These are phyloP conservation scores for Coilia nasus DNA, from an alignment of 2,797 vertebrate species.

Conservation along the genomic window DNA sequence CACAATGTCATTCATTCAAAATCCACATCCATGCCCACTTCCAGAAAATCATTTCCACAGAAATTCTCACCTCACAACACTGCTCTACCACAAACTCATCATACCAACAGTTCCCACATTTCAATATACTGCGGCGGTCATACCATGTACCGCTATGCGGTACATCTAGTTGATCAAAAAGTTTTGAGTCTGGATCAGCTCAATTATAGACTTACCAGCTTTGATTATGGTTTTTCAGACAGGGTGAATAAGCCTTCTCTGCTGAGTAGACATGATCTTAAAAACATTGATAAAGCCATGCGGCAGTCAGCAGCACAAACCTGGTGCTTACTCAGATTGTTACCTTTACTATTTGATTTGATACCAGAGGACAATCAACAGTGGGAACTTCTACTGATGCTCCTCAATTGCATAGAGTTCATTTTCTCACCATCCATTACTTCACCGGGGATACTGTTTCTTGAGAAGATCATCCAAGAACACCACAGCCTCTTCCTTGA, in stretches of 20 bases:
- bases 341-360: conserved; percentile 33
- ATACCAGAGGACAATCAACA: conserved; percentile 30
- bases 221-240: conserved; percentile 41
- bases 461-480: conserved; percentile 32
- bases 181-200: conserved; percentile 20
- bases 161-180: conserved; percentile 37
- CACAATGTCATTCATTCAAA: too few species aligned
- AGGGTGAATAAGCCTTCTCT: conserved; percentile 32
- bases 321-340: not conserved
- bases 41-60: too few species aligned
- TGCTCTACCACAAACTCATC: too few species aligned
- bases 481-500: conserved; percentile 43
- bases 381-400: conserved; percentile 38
- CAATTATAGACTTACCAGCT: conserved; percentile 40
- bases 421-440: conserved; percentile 46
- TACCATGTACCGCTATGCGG: too few species aligned
- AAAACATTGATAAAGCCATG: conserved; percentile 36
- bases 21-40: too few species aligned
- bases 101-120: too few species aligned
- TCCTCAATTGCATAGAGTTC: conserved; percentile 42
- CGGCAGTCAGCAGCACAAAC: conserved; percentile 41
- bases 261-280: conserved; percentile 29
- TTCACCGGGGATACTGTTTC: conserved; percentile 19
- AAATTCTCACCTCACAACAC: too few species aligned
- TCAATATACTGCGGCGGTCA: too few species aligned